These are phyloP conservation scores for Scalopus aquaticus DNA, from an alignment of 2,113 vertebrate genomes.

Conservation along the genomic window DNA sequence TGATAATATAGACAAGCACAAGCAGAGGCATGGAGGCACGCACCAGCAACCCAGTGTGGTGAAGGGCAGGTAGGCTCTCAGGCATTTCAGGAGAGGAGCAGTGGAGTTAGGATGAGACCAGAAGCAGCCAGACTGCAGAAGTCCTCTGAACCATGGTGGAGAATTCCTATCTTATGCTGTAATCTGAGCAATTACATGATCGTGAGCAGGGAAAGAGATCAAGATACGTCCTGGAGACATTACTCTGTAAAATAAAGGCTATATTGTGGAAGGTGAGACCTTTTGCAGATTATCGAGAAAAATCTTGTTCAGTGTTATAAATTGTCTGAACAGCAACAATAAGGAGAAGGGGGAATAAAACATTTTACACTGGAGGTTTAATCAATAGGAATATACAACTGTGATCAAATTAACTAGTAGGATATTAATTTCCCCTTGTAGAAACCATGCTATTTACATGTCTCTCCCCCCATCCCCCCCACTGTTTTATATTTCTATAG, in stretches of 20 bases:
- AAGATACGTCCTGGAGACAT: background rate
- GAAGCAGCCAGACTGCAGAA: background rate
- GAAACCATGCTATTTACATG: background rate
- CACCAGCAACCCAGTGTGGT: rapidly evolving
- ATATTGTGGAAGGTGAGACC: background rate
- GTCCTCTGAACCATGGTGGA: background rate
- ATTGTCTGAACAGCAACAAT: background rate
- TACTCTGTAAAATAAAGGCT: background rate
- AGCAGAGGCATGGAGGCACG: rapidly evolving
- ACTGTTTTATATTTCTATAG: slow-evolving; percentile 54
- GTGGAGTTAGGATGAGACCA: background rate
- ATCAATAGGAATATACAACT: background rate
- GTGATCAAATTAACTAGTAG: background rate
- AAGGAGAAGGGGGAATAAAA: background rate
- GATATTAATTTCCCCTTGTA: background rate
- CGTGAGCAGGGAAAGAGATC: background rate
- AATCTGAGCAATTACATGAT: background rate
- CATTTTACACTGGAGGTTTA: background rate
- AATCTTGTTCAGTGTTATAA: background rate
- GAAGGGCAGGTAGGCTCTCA: background rate
- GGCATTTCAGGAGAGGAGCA: background rate
- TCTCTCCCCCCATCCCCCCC: background rate
- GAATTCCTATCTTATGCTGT: background rate
- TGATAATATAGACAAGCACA: background rate
- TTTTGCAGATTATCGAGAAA: background rate